Evolutionary conservation across 2,888 invertebrate species (phyloP).

Genomic region (Abrostola triplasia): DNA sequence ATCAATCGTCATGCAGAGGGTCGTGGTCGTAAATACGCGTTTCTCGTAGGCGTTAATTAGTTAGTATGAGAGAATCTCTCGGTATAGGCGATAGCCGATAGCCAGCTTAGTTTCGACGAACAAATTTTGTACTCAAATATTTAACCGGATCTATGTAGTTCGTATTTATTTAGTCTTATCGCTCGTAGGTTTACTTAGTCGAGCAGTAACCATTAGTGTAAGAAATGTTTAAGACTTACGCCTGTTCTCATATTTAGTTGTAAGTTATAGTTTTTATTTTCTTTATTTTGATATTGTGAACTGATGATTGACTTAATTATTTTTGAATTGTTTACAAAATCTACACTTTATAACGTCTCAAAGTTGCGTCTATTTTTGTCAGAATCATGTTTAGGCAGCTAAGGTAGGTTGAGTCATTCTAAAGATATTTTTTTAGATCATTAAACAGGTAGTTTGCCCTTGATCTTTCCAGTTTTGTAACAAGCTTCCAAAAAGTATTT

Average conservation of each 20-base stretch:
- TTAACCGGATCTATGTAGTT: slow-evolving; percentile 62
- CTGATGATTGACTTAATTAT: slow-evolving; percentile 28
- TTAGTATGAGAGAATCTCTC: slow-evolving; percentile 42
- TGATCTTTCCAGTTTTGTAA: slow-evolving; percentile 57
- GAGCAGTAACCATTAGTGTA: slow-evolving; percentile 54
- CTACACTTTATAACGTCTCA: slow-evolving; percentile 4
- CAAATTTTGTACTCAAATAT: slow-evolving; percentile 68
- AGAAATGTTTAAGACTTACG: slow-evolving; percentile 46
- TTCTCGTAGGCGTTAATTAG: slow-evolving; percentile 49
- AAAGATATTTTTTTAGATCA: slow-evolving; percentile 48
- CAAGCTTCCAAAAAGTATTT: slow-evolving; percentile 67
- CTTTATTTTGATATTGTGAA: slow-evolving; percentile 14
- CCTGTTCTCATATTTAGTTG: slow-evolving; percentile 28
- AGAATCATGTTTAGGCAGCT: slow-evolving; percentile 43
- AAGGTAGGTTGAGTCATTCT: slow-evolving; percentile 57
- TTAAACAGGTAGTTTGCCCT: slow-evolving; percentile 72
- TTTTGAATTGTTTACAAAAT: slow-evolving; percentile 12
- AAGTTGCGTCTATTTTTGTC: slow-evolving; percentile 1
- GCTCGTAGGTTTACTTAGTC: slow-evolving; percentile 39
- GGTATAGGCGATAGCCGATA: slow-evolving; percentile 32
- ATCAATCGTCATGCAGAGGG: slow-evolving; percentile 37
- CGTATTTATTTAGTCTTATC: slow-evolving; percentile 50
- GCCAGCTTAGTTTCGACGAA: slow-evolving; percentile 46
- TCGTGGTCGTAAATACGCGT: slow-evolving; percentile 23
- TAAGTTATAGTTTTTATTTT: slow-evolving; percentile 19